Evolutionary conservation across 2,113 vertebrate species (phyloP), one percentile per base, ranked within the genome.

Genomic region (Chunga burmeisteri): DNA sequence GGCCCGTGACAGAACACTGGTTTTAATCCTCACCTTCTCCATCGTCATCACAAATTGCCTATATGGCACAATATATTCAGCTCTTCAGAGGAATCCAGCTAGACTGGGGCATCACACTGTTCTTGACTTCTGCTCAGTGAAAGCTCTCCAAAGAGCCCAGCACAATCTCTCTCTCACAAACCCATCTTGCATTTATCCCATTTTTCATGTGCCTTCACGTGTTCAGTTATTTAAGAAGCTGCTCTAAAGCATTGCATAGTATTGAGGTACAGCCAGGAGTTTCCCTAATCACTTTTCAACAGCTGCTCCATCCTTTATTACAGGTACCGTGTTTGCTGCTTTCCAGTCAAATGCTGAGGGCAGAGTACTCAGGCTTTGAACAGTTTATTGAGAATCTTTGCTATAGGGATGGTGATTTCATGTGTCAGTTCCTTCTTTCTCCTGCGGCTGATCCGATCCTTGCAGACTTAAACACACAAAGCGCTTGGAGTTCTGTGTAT

Each of bases 241-340:
- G 50, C 88, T 94, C 75, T 67, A 63, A 95, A 92, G 46, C 88
- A 82, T 5, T 58, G 79, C 85, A 55, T 1, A 53, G 66, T 46
- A 42, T 61, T 96, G 90, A 96, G 94, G 88, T 93, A 32, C 50
- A 86, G 93, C 94, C 96, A 96, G 93, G 80, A 95, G 96, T 80
- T 95, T 94, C 85, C 79, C 62, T 90, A 90, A 95, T 88, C 88
- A 73, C 75, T 90, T 90, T 88, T 62, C 67, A 77, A n/a, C 94
- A 95, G 85, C 92, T 96, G 88, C 90, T 96, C 75, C 79, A 70
- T 73, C 88, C 75, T 90, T 93, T 93, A 73, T 87, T 83, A 78
- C 85, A 93, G 85, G 88, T 92, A 49, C 53, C 0, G 3, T 82
- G 82, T 72, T 85, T 91, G 66, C 62, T n/a, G 4, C 81, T 95